phyloP scores from a whole-genome alignment of 2,888 invertebrate genomes.

The Lucinisca nassula region DNA sequence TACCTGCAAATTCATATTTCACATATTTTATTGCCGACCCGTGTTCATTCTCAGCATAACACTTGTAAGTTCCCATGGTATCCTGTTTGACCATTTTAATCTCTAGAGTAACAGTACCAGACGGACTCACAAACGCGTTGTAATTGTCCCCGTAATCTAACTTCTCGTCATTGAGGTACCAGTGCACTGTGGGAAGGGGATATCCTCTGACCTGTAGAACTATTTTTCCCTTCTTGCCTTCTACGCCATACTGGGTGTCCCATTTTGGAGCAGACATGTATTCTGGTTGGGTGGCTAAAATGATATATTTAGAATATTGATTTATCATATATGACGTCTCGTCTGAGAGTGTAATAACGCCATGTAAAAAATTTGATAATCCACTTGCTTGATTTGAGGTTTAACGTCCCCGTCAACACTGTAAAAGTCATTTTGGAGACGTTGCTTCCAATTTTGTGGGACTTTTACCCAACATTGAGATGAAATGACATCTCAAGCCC shows the following conservation, averaged over 20 bases:
- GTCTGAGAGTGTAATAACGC: no score
- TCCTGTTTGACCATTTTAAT: constrained; percentile 89
- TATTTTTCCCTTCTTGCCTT: constrained; percentile 96
- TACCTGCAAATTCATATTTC: constrained; percentile 93
- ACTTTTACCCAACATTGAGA: no score
- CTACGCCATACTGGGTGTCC: constrained; percentile 96
- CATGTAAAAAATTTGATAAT: no score
- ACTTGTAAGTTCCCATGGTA: constrained; percentile 98
- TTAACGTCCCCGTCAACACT: no score
- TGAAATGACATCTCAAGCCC: no score
- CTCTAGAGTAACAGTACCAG: constrained; percentile 85
- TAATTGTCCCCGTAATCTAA: constrained; percentile 92
- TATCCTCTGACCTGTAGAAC: constrained; percentile 98
- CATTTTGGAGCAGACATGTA: constrained; percentile 90
- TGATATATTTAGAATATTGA: no score
- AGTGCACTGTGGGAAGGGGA: constrained; percentile 97
- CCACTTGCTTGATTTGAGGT: no score
- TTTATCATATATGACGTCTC: no score
- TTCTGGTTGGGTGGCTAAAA: constrained; percentile 77
- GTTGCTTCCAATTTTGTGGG: no score
- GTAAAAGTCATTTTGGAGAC: no score
- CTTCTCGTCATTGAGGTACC: constrained; percentile 94
- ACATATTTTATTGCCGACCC: constrained; percentile 97
- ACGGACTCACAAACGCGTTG: constrained; percentile 95
- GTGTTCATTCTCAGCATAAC: constrained; percentile 97